Evolutionary conservation across 2,797 vertebrate species (phyloP), one percentile per base, ranked within the genome.

Genomic region (Brotogeris chrysoptera): DNA sequence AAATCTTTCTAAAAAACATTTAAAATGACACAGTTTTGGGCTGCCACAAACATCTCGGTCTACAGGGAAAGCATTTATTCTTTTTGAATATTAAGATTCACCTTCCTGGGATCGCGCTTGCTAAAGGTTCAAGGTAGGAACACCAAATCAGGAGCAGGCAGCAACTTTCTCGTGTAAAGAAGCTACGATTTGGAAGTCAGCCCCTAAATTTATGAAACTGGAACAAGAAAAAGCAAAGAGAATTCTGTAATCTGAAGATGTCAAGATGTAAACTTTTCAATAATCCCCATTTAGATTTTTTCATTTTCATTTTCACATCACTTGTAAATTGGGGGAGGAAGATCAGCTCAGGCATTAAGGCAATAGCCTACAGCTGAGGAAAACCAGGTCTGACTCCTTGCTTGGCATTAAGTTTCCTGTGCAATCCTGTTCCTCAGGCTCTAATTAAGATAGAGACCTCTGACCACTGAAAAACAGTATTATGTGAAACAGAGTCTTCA

Each of bases 111-210:
- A 23, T 70, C 43, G 55, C 9, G 23, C 2, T 46, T 61, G 32
- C 17, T n/a, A 41, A 39, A 71, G 19, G 0, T n/a, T 69, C 38
- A 47, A 63, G 39, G 14, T 28, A 60, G 65, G 25, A 71, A 38
- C 12, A 34, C 3, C 0, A 0, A 59, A 53, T n/a, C 23, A 59
- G 39, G 43, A 82, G 4, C 9, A 55, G 2, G 3, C 10, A 55
- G 20, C 38, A 71, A 50, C 24, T 38, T 74, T 68, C 24, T 69
- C 1, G 0, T 15, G 0, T 24, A 30, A 72, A 61, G 65, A 71
- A 44, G 1, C 4, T 32, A 70, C 11, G 6, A 68, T 68, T 57
- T 61, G 30, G 43, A 60, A 63, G 30, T 28, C 63, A 55, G 4
- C 5, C 8, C 2, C 24, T 76, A 41, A 76, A 74, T 43, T 79